These are phyloP conservation scores for Schizotus pectinicornis DNA, from an alignment of 2,888 invertebrate genomes.

Conservation along the genomic window DNA sequence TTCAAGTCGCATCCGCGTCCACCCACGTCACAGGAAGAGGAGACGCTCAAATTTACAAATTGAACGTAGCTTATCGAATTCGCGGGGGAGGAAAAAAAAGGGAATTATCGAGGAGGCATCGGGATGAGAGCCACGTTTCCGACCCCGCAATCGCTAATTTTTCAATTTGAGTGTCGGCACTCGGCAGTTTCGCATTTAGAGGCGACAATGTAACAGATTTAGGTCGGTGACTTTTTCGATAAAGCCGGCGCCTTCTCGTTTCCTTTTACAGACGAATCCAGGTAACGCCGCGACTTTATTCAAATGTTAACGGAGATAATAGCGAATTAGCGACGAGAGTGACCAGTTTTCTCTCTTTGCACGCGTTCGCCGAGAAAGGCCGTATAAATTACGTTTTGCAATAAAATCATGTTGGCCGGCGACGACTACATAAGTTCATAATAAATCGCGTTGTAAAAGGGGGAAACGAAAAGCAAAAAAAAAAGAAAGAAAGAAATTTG, in stretches of 20 bases:
- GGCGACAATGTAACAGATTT: slow-evolving; percentile 12
- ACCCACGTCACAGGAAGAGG: no score
- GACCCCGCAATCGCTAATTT: background rate
- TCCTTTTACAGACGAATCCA: slow-evolving; percentile 41
- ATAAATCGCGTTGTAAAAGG: background rate
- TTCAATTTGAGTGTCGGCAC: background rate
- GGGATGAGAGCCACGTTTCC: no score
- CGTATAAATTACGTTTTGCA: slow-evolving; percentile 10
- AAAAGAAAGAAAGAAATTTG: slow-evolving; percentile 1
- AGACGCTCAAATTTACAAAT: no score
- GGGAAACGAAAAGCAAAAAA: slow-evolving; percentile 2
- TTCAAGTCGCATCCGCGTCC: no score
- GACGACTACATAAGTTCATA: background rate
- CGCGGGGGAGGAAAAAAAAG: no score
- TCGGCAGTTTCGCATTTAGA: background rate
- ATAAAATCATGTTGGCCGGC: background rate
- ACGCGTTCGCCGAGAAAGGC: background rate
- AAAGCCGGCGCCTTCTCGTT: slow-evolving; percentile 43
- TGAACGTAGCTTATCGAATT: no score
- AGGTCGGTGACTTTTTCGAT: slow-evolving; percentile 16
- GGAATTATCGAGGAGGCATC: no score
- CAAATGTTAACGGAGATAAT: slow-evolving; percentile 7
- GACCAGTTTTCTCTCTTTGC: background rate
- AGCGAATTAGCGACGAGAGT: slow-evolving; percentile 2
- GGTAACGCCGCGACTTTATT: slow-evolving; percentile 6